Conservation (phyloP, 2,113 vertebrate species). For the Dipodomys spectabilis region DNA sequence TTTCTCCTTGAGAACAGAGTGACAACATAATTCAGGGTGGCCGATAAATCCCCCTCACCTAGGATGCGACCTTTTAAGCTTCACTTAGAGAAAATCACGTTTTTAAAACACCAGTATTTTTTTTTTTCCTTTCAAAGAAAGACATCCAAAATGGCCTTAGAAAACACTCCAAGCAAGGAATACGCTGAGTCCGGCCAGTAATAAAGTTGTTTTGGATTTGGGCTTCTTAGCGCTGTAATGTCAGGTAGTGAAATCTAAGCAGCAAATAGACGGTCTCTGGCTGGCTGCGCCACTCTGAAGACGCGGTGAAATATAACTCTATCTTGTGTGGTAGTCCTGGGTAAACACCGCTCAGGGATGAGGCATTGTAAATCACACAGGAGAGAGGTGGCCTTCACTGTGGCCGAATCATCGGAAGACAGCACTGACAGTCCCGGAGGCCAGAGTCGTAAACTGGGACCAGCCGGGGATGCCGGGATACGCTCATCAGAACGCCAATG, state of each 20-base stretch:
- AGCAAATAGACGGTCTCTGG: constrained; percentile 68
- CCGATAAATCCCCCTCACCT: constrained; percentile 10
- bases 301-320: constrained; percentile 71
- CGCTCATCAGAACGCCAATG: neutral
- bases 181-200: constrained; percentile 10
- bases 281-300: constrained; percentile 65
- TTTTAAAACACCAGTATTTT: neutral
- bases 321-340: constrained; percentile 77
- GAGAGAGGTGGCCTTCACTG: constrained; percentile 70
- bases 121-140: constrained; percentile 45
- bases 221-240: constrained; percentile 53
- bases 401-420: constrained; percentile 74
- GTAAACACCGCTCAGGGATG: constrained; percentile 79
- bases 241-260: constrained; percentile 53
- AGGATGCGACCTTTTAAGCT: neutral
- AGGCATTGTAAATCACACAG: constrained; percentile 77
- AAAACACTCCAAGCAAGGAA: constrained; percentile 25
- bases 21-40: neutral
- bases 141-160: constrained; percentile 37
- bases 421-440: constrained; percentile 77
- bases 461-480: constrained; percentile 70
- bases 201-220: constrained; percentile 62
- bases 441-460: constrained; percentile 74
- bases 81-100: neutral
- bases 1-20: neutral